Conservation (phyloP, 2,797 vertebrate species). For the Okamejei kenojei region DNA sequence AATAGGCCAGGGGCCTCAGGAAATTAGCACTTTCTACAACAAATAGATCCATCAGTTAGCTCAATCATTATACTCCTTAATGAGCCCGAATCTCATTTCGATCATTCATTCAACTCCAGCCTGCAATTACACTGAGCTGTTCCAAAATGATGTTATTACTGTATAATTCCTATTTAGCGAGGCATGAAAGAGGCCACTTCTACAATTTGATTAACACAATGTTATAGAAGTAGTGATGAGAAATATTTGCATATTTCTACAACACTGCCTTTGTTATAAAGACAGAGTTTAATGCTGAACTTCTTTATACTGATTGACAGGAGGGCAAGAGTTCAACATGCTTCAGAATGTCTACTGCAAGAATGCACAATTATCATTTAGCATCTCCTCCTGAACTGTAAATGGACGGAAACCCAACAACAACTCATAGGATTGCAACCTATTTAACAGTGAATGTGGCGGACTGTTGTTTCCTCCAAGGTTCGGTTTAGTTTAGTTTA, state of each 20-base stretch:
- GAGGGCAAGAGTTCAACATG: neutral
- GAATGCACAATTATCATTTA: neutral
- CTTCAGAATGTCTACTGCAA: neutral
- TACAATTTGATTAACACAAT: neutral
- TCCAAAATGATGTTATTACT: conserved; percentile 27
- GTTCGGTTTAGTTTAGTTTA: too few species aligned
- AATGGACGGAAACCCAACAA: neutral
- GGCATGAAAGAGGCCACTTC: conserved; percentile 4
- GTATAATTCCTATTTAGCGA: conserved; percentile 4
- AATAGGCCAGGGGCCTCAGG: conserved; percentile 9
- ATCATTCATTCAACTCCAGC: conserved; percentile 24
- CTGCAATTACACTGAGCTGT: conserved; percentile 22
- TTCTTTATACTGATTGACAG: too few species aligned
- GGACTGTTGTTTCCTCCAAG: too few species aligned
- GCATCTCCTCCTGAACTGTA: neutral
- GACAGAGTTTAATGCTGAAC: neutral
- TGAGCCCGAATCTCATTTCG: conserved; percentile 21
- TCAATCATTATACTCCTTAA: conserved; percentile 14
- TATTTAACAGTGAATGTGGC: too few species aligned
- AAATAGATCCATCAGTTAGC: neutral
- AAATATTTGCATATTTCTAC: conserved; percentile 21
- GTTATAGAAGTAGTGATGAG: neutral
- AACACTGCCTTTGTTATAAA: neutral
- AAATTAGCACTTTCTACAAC: neutral
- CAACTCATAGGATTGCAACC: neutral